These are phyloP conservation scores for Sakesphorus luctuosus DNA, from an alignment of 2,113 vertebrate genomes.

Conservation along the genomic window DNA sequence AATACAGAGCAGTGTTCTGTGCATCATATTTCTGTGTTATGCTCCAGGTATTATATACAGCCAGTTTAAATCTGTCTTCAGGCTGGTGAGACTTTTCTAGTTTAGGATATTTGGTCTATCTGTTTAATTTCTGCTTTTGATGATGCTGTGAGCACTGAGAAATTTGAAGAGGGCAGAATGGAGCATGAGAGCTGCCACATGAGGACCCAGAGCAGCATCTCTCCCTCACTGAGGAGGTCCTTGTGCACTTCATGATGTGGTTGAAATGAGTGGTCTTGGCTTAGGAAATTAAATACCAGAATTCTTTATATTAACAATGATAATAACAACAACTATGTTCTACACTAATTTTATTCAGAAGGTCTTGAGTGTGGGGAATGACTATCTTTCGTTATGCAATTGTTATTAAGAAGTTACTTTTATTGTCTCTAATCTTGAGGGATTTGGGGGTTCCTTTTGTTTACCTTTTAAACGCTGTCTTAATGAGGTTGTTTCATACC, in stretches of 20 bases:
- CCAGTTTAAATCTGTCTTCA: not conserved
- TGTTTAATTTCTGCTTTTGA: not conserved
- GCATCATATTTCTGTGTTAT: not conserved
- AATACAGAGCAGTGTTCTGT: not conserved
- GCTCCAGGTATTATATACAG: not conserved
- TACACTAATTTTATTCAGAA: not conserved
- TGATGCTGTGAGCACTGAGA: not conserved
- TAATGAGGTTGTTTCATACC: not conserved
- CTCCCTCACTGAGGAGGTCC: not conserved
- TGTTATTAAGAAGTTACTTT: slow-evolving; percentile 12
- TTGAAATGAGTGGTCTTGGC: not conserved
- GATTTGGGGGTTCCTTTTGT: slow-evolving; percentile 26
- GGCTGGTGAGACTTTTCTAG: not conserved
- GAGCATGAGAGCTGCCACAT: not conserved
- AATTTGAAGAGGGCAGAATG: not conserved
- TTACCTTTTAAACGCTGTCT: slow-evolving; percentile 37
- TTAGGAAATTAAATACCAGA: not conserved
- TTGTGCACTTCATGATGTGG: not conserved
- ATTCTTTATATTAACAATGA: not conserved
- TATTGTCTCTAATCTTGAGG: slow-evolving; percentile 12
- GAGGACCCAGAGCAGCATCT: not conserved
- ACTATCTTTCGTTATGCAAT: slow-evolving; percentile 4
- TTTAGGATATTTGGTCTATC: not conserved
- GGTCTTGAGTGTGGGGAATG: not conserved
- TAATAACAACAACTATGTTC: not conserved